Evolutionary conservation across 2,888 invertebrate genomes (phyloP), one percentile per base, ranked within the genome.

Genomic region (Cataglyphis livida): DNA sequence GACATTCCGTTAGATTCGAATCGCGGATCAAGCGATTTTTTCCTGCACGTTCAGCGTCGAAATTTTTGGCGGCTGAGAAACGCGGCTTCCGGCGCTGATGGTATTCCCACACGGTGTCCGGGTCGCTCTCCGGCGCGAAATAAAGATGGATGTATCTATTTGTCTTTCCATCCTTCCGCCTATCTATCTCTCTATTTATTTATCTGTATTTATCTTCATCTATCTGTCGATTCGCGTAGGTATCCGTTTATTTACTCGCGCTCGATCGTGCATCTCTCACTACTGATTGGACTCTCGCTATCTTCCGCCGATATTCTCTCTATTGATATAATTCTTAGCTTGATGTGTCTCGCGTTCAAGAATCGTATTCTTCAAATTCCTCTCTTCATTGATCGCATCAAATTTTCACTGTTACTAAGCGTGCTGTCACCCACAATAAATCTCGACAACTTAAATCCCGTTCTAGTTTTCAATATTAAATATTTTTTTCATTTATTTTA

Each of bases 111-210:
- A 51, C n/a, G 48, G 70, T 59, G 78, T 61, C 21, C 65, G 65
- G n/a, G 15, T 15, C 44, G 44, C 21, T 66, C 44, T 32, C 68
- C 21, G 21, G 44, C 28, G 57, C 78, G 32, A 79, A 79, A 79
- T 79, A 70, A 79, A 79, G 78, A 79, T 79, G 44, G 78, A 79
- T 79, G 78, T 70, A 70, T 79, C 78, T 79, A 79, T 79, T 79
- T 79, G 78, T 79, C 70, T 70, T 70, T 79, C 61, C 82, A 65
- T 64, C 71, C 70, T 70, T 4, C 51, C 57, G 62, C n/a, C 59
- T 70, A 48, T 18, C 65, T 38, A 64, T 70, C 75, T 79, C 62
- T 74, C 71, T 84, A 78, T 84, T 78, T 86, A 76, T 64, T 81
- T 64, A 71, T 81, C 81, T 64, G 62, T 81, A 79, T 79, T 79